Evolutionary conservation across 1,140 invertebrate species (phyloP).

Genomic region (Drosophila arizonae): DNA sequence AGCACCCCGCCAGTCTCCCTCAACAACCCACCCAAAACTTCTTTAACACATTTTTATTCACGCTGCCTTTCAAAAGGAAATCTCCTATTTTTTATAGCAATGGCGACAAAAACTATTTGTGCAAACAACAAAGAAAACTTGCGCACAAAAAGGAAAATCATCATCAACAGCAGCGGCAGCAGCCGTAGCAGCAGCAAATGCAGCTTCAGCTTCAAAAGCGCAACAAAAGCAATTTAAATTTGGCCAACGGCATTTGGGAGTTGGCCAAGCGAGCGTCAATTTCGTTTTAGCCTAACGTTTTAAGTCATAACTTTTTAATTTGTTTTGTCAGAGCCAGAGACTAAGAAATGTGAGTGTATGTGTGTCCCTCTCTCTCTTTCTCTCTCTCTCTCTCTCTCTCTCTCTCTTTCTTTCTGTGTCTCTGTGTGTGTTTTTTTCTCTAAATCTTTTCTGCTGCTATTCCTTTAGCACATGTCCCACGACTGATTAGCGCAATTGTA

Average conservation of each 20-base stretch:
- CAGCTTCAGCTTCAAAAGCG: conserved; percentile 70
- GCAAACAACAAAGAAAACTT: conserved; percentile 80
- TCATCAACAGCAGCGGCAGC: conserved; percentile 53
- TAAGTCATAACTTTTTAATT: conserved; percentile 81
- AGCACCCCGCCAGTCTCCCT: neutral
- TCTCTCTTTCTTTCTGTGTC: no score
- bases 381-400: no score
- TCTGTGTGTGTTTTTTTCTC: conserved; percentile 4
- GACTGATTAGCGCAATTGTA: conserved; percentile 72
- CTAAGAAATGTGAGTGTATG: conserved; percentile 21
- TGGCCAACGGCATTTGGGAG: conserved; percentile 61
- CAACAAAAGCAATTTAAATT: conserved; percentile 81
- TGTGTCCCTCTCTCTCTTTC: no score
- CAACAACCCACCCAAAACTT: neutral
- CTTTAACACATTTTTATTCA: conserved; percentile 35
- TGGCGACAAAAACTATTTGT: conserved; percentile 77
- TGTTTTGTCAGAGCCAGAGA: conserved; percentile 72
- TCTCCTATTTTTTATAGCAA: conserved; percentile 66
- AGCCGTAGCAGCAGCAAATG: conserved; percentile 32
- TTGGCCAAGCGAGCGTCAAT: conserved; percentile 63
- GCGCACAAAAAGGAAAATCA: conserved; percentile 73
- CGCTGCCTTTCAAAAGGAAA: conserved; percentile 69
- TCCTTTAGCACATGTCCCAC: neutral
- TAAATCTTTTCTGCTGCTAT: neutral
- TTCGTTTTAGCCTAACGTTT: conserved; percentile 70